Percentiles rank a stretch among this genome's conserved stretches.
These are phyloP conservation scores for Acanthosoma haemorrhoidale DNA, from an alignment of 2,888 invertebrate species.

Conservation along the genomic window DNA sequence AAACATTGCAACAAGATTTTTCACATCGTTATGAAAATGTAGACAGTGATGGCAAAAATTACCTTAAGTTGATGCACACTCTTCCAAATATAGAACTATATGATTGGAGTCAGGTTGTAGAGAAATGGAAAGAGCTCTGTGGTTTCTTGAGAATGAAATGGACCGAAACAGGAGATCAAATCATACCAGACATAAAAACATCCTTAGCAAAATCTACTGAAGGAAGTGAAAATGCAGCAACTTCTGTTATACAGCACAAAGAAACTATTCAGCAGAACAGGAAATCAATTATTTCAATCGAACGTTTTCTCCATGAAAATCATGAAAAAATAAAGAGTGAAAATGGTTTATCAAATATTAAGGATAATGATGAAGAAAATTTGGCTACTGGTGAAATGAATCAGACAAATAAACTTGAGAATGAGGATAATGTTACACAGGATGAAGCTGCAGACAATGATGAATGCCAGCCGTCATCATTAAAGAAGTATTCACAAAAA, in stretches of 20 bases:
- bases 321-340: background rate
- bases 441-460: background rate
- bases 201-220: background rate
- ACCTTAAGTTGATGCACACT: slow-evolving; percentile 42
- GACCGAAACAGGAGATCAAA: background rate
- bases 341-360: background rate
- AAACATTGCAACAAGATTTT: slow-evolving; percentile 45
- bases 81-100: slow-evolving; percentile 43
- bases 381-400: background rate
- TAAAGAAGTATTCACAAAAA: background rate
- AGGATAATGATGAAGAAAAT: background rate
- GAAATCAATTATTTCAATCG: background rate
- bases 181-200: background rate
- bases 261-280: background rate
- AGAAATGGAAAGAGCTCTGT: slow-evolving; percentile 10
- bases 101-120: slow-evolving; percentile 14
- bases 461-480: background rate
- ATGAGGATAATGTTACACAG: background rate
- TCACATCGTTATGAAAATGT: slow-evolving; percentile 44
- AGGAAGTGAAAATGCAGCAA: background rate
- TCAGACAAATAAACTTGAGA: background rate
- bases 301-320: background rate
- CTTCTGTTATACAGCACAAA: background rate
- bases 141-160: background rate
- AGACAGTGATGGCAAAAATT: slow-evolving; percentile 38